Percentiles rank a stretch among this genome's conserved stretches.
Conservation (phyloP, 92 coral and sea anemone genomes). For the Heteractis magnifica region DNA sequence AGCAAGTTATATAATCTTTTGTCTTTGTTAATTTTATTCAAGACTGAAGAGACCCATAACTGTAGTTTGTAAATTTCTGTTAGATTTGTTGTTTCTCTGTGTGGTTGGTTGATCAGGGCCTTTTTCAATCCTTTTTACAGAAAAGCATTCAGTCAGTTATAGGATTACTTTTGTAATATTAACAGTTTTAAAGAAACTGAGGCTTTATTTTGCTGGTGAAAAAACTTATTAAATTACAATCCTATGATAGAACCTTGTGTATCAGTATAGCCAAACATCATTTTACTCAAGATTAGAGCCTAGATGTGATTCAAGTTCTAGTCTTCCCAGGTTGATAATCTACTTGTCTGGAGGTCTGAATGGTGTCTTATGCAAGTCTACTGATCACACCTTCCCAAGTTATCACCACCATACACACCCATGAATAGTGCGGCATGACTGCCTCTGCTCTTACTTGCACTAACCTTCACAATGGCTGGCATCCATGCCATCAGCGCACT, state of each 20-base stretch:
- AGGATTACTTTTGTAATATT: no score
- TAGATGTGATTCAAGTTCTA: constrained; percentile 20
- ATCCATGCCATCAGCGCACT: constrained; percentile 16
- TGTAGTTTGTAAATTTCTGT: no score
- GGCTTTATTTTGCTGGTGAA: constrained; percentile 41
- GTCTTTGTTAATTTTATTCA: no score
- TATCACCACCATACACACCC: constrained; percentile 27
- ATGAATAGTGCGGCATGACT: constrained; percentile 24
- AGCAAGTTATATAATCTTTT: no score
- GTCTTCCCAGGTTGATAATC: constrained; percentile 42
- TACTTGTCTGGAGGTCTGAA: constrained; percentile 27
- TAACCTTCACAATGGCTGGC: background rate
- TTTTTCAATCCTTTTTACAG: no score
- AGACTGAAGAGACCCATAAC: no score
- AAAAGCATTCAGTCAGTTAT: no score
- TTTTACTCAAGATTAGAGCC: constrained; percentile 16
- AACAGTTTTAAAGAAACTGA: background rate
- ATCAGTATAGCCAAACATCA: constrained; percentile 37
- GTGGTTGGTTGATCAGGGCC: no score
- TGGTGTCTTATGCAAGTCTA: constrained; percentile 23
- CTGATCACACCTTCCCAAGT: constrained; percentile 14
- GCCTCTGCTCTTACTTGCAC: no score
- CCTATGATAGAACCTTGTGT: constrained; percentile 25
- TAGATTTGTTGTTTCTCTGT: no score
- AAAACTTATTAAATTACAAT: constrained; percentile 36